phyloP scores from a whole-genome alignment of 2,888 invertebrate genomes.

The Diarsia mendica region DNA sequence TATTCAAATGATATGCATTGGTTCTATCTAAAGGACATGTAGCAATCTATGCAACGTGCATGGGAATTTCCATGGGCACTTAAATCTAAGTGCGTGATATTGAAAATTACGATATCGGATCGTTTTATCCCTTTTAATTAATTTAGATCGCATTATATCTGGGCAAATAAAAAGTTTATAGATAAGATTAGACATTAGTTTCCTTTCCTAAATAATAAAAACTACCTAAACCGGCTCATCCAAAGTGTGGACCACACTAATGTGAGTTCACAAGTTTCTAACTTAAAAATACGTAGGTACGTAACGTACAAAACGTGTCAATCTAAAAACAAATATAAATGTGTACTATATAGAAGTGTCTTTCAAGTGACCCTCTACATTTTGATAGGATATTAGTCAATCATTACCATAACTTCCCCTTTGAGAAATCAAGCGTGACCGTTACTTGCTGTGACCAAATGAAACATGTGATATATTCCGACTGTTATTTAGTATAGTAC shows the following conservation, averaged over 20 bases:
- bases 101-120: conserved; percentile 12
- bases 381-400: background rate
- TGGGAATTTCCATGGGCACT: conserved; percentile 33
- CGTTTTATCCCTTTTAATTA: background rate
- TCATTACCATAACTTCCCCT: background rate
- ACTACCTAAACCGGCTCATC: background rate
- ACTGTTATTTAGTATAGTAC: conserved; percentile 14
- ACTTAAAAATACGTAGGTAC: background rate
- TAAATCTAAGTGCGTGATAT: conserved; percentile 12
- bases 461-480: conserved; percentile 32
- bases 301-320: background rate
- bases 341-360: background rate
- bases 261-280: background rate
- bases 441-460: background rate
- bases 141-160: background rate
- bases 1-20: conserved; percentile 55
- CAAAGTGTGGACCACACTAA: background rate
- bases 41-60: conserved; percentile 29
- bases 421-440: conserved; percentile 15
- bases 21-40: conserved; percentile 13
- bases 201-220: background rate
- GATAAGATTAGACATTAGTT: background rate
- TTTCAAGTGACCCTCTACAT: background rate
- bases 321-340: background rate
- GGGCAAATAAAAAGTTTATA: background rate